Conservation (phyloP, 2,113 vertebrate species). For the Fulica atra region DNA sequence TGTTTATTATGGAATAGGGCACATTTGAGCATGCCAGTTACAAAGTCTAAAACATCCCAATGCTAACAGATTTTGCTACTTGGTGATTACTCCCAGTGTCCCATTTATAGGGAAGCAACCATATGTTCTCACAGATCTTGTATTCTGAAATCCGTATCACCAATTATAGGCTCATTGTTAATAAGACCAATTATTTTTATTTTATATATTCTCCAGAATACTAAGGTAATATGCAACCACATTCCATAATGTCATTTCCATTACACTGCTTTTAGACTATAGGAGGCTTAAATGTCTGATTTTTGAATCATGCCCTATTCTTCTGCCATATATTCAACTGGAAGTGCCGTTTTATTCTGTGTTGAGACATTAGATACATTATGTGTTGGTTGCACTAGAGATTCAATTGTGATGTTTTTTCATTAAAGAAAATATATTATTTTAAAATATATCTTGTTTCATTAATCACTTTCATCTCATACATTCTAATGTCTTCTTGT, state of each 20-base stretch:
- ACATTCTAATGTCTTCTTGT: background rate
- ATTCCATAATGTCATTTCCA: background rate
- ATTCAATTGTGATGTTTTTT: background rate
- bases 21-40: background rate
- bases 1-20: background rate
- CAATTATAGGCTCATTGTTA: background rate
- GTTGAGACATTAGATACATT: background rate
- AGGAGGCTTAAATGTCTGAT: background rate
- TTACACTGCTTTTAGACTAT: background rate
- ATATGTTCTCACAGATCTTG: background rate
- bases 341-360: background rate
- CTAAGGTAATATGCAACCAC: background rate
- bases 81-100: background rate
- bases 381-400: background rate
- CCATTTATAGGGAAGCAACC: background rate
- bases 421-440: background rate
- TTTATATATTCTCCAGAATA: background rate
- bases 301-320: background rate
- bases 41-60: background rate
- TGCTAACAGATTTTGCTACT: background rate
- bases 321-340: background rate
- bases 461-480: background rate
- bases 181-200: accelerated
- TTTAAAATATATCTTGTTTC: background rate
- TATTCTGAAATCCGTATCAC: background rate